Evolutionary conservation across 2,113 vertebrate genomes (phyloP), one percentile per base, ranked within the genome.

Genomic region (Rhynchomys soricoides): DNA sequence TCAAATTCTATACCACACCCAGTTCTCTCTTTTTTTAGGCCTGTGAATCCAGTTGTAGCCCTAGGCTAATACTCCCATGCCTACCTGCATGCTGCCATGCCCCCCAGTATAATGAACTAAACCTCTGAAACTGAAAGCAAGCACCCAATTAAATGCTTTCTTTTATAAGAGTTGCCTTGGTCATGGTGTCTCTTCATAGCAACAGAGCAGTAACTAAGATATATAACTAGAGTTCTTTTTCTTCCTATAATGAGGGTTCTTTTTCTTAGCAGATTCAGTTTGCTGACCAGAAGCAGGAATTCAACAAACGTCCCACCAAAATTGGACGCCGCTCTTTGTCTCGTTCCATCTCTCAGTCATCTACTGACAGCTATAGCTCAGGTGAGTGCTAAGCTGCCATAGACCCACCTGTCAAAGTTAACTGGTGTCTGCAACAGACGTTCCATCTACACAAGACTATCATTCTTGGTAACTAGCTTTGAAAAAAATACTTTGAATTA

Each of bases 351-450:
- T 99, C 99, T 15, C 99, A 99, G 98, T 99, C 99, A 7, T 99
- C 99, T 5, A 99, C 99, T 74, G 99, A 99, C 98, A 99, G 99
- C 98, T 99, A 99, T 98, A 99, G 99, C 98, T 99, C 99, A 97
- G 99, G 99, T 99, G 98, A 37, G 98, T 95, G 24, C n/a, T 37
- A 3, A 40, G 34, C 78, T 50, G 22, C n/a, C 37, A 0, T 34
- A 45, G n/a, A 15, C 37, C 55, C 1, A n/a, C 13, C 48, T 59
- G 12, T n/a, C 40, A 29, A 89, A 26, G 78, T 73, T 73, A 50
- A 21, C 45, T 57, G 71, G 59, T 75, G 1, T 43, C 24, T 68
- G 34, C 82, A 68, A 0, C 11, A 15, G 21, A 34, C 10, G 64
- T 37, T n/a, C 70, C 57, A 13, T 74, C 82, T 74, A 2, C 66